Evolutionary conservation across 1,140 invertebrate genomes (phyloP), one percentile per base, ranked within the genome.

Genomic region (Diabrotica virgifera): DNA sequence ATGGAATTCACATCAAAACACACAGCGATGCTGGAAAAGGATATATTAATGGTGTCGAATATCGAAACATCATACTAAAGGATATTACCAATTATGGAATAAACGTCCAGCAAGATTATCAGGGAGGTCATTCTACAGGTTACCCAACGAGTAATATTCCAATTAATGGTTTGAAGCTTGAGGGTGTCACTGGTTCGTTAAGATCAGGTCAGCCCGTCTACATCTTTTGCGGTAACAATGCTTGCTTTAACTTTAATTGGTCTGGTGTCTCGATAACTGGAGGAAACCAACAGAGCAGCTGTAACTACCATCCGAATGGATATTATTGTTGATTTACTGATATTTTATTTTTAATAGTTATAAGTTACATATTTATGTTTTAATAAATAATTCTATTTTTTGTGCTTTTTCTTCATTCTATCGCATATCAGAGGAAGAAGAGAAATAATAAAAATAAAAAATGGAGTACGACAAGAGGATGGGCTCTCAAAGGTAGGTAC

Each of bases 1-100:
- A 69, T 56, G 67, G 67, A 9, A 69, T 69, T 14, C 67, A 69
- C 36, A 52, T 69, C n/a, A 69, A 69, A 36, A 69, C 63, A 5
- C 67, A 69, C 40, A 63, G 56, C 12, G 50, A 65, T 59, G 38
- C 13, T 62, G 67, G 63, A 10, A 40, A 52, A 14, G 63, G 67
- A 36, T 58, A 65, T 36, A 63, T 69, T 10, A 63, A 46, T 38
- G 59, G 65, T 46, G 53, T 69, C 6, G 8, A 55, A 6, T 69
- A 59, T 50, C 65, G 56, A 40, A 65, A 69, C 36, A 69, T 69
- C 40, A 62, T 53, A 11, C 52, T 69, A 38, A 36, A 52, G 54
- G 67, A 63, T 69, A 37, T 24, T 7, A 63, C 54, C 40, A 35
- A 60, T 36, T 68, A 64, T 36, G 66, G 62, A 24, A 62, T 68